Percentiles rank a stretch among this genome's conserved stretches.
phyloP scores from a whole-genome alignment of 2,113 vertebrate genomes.

The Amphiprion ocellaris region DNA sequence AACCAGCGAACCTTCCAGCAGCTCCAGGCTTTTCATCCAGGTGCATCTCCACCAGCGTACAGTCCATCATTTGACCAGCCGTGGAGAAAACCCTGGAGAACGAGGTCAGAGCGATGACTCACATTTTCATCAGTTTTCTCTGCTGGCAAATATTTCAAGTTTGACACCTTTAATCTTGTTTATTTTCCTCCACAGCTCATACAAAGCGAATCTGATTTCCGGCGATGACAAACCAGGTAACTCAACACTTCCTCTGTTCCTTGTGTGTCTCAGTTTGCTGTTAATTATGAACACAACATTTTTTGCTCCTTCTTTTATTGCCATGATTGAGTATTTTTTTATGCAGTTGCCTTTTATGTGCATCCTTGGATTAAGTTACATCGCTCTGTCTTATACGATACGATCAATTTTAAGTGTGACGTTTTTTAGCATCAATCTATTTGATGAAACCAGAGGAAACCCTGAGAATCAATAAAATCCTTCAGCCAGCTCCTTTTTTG shows the following conservation, averaged over 20 bases:
- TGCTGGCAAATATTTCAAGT: neutral
- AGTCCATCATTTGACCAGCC: neutral
- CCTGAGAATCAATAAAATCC: neutral
- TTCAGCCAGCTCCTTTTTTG: neutral
- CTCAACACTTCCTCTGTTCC: neutral
- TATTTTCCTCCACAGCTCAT: constrained; percentile 50
- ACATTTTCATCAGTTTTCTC: neutral
- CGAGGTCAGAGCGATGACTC: neutral
- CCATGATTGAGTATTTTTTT: neutral
- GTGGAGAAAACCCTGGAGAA: constrained; percentile 33
- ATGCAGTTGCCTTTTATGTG: neutral
- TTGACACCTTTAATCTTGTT: neutral
- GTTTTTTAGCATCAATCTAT: neutral
- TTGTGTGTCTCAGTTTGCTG: neutral
- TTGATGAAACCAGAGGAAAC: neutral
- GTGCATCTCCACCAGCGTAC: neutral
- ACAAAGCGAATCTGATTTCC: constrained; percentile 14
- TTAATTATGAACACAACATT: no score
- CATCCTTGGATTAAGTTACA: neutral
- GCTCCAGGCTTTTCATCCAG: constrained; percentile 45
- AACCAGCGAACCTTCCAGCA: constrained; percentile 17
- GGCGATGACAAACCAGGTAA: constrained; percentile 76
- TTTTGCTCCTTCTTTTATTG: no score
- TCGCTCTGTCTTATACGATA: neutral
- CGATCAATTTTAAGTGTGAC: neutral